A percentile compares a stretch with the other conserved stretches of the same genome.
These are phyloP conservation scores for Aspidoscelis tigris DNA, from an alignment of 2,113 vertebrate species.

Conservation along the genomic window DNA sequence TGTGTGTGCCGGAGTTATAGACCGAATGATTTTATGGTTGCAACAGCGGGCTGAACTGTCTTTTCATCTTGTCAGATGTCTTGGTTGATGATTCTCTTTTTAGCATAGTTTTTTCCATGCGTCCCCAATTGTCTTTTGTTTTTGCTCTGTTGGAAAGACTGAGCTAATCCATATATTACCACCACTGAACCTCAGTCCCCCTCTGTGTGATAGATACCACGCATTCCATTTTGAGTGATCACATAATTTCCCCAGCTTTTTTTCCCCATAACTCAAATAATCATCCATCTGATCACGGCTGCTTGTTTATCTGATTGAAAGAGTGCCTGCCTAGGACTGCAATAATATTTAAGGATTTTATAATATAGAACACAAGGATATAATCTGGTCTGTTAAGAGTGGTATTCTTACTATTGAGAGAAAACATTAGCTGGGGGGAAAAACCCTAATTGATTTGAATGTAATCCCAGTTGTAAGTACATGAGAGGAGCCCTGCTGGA, in stretches of 20 bases:
- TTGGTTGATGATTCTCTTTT: slow-evolving; percentile 80
- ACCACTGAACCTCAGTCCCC: slow-evolving; percentile 68
- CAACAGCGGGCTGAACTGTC: slow-evolving; percentile 68
- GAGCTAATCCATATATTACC: slow-evolving; percentile 79
- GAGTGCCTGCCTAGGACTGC: no score
- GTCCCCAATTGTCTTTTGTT: slow-evolving; percentile 80
- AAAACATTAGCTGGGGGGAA: no score
- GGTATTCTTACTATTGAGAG: no score
- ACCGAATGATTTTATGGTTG: slow-evolving; percentile 66
- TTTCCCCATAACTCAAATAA: background rate
- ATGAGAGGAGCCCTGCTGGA: no score
- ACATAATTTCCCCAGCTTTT: slow-evolving; percentile 1
- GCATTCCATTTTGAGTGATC: slow-evolving; percentile 73
- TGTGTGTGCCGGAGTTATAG: slow-evolving; percentile 53
- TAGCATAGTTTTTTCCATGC: slow-evolving; percentile 75
- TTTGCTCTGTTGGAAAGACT: slow-evolving; percentile 74
- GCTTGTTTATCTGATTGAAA: no score
- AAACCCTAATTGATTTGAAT: no score
- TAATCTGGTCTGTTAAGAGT: no score
- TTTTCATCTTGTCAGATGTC: slow-evolving; percentile 74
- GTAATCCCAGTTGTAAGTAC: no score
- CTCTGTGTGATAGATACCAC: slow-evolving; percentile 72
- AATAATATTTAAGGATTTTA: no score
- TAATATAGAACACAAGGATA: no score
- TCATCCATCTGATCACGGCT: no score